Evolutionary conservation across 2,797 vertebrate species (phyloP).

Genomic region (Sandelia bainsii): DNA sequence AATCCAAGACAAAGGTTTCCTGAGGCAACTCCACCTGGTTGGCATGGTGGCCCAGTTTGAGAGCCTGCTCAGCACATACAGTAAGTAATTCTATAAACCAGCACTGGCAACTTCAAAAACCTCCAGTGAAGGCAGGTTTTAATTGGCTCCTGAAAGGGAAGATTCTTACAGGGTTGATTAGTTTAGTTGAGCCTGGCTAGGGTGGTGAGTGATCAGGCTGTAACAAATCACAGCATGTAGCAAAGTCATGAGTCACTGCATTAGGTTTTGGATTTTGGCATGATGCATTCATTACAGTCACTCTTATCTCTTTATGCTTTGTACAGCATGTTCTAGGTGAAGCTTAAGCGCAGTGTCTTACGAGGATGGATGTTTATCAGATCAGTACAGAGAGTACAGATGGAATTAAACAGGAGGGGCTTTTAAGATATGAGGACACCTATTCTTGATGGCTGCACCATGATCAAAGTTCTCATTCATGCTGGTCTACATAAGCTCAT

Average conservation of each 20-base stretch:
- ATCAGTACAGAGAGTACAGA: constrained; percentile 2
- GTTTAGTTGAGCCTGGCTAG: neutral
- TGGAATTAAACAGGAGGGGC: neutral
- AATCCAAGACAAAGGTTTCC: constrained; percentile 91
- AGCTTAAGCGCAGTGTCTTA: neutral
- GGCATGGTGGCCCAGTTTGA: constrained; percentile 96
- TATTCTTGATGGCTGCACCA: neutral
- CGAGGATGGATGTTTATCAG: neutral
- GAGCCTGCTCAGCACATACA: constrained; percentile 97
- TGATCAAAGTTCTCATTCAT: constrained; percentile 5
- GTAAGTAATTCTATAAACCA: constrained; percentile 84
- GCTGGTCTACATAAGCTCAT: neutral
- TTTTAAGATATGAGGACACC: neutral
- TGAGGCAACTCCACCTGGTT: constrained; percentile 92
- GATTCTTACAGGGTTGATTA: neutral
- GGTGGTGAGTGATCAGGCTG: neutral
- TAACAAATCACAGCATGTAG: neutral
- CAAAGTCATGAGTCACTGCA: constrained; percentile 10
- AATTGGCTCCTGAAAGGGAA: neutral
- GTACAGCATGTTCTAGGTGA: neutral
- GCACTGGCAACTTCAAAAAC: neutral
- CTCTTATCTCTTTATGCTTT: neutral
- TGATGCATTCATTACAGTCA: neutral
- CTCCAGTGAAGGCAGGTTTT: neutral
- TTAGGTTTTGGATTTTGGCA: constrained; percentile 1